Percentiles rank a stretch among this genome's conserved stretches.
Evolutionary conservation across 2,888 invertebrate species (phyloP).

Genomic region (Alloscopus bannaensis): DNA sequence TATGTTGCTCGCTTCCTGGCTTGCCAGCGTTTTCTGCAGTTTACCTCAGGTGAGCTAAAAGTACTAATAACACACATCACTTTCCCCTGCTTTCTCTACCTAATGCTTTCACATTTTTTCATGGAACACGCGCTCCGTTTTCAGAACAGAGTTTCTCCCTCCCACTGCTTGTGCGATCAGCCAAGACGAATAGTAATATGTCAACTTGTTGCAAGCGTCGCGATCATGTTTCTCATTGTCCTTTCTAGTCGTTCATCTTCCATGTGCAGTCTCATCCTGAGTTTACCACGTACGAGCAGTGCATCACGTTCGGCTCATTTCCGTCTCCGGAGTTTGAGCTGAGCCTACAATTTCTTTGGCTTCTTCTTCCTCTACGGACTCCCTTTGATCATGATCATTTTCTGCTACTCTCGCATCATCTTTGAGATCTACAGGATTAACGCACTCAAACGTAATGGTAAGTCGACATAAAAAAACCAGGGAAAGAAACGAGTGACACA

Average conservation of each 20-base stretch:
- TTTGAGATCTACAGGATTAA: slow-evolving; percentile 83
- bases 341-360: slow-evolving; percentile 87
- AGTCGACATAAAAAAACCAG: slow-evolving; percentile 23
- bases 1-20: too few relatives aligned
- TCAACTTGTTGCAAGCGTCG: neutral
- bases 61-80: neutral
- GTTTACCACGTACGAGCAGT: slow-evolving; percentile 90
- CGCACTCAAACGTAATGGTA: slow-evolving; percentile 63
- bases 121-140: too few relatives aligned
- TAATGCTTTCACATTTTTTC: neutral
- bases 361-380: slow-evolving; percentile 92
- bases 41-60: slow-evolving; percentile 84
- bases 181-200: too few relatives aligned
- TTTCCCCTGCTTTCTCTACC: neutral
- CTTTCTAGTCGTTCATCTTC: slow-evolving; percentile 84
- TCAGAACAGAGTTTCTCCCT: too few relatives aligned
- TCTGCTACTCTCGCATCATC: slow-evolving; percentile 91
- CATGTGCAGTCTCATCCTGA: slow-evolving; percentile 90
- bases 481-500: too few relatives aligned
- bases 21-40: slow-evolving; percentile 85
- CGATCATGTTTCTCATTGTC: neutral
- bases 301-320: slow-evolving; percentile 90
- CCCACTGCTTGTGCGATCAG: too few relatives aligned
- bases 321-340: slow-evolving; percentile 84
- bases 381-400: slow-evolving; percentile 89